A percentile compares a stretch with the other conserved stretches of the same genome.
These are phyloP conservation scores for Pseudorhiza aurosa DNA, from an alignment of 30 jellyfish, hydroid and myxozoan genomes.

Conservation along the genomic window DNA sequence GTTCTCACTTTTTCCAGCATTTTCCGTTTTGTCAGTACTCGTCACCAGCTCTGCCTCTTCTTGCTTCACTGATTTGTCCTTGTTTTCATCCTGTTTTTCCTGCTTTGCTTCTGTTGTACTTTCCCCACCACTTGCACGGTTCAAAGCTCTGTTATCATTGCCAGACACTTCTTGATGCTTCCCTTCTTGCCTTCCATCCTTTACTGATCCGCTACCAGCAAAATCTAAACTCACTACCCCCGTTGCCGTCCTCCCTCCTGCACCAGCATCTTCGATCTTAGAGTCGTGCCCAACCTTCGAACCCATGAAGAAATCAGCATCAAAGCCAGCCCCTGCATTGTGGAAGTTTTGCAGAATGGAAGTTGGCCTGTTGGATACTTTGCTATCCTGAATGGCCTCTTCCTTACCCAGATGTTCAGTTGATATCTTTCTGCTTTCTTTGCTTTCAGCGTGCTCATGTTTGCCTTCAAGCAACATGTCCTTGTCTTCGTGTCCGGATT, in stretches of 20 bases:
- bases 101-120: background rate
- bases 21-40: background rate
- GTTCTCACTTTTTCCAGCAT: background rate
- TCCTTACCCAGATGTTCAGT: background rate
- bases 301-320: conserved; percentile 37
- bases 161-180: background rate
- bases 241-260: background rate
- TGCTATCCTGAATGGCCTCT: background rate
- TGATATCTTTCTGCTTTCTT: background rate
- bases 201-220: background rate
- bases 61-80: background rate
- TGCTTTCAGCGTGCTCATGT: background rate
- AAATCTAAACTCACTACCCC: background rate
- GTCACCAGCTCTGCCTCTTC: background rate
- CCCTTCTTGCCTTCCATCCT: background rate
- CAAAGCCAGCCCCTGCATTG: background rate
- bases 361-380: conserved; percentile 5
- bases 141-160: background rate
- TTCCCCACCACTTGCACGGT: background rate
- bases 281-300: background rate
- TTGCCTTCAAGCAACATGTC: background rate
- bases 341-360: conserved; percentile 36
- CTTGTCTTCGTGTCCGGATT: conserved; percentile 6
- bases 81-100: background rate
- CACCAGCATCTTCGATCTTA: no score